A percentile compares a stretch with the other conserved stretches of the same genome.
Evolutionary conservation across 2,113 vertebrate genomes (phyloP).

Genomic region (Danio rerio): GRCz12tu NC_133178.1:10444001-10444500

Average conservation of each 20-base stretch:
- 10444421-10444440: constrained; percentile 54
- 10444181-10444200: too few relatives aligned
- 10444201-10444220: background rate
- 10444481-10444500: constrained; percentile 31
- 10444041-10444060: too few relatives aligned
- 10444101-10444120: too few relatives aligned
- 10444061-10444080: too few relatives aligned
- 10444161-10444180: too few relatives aligned
- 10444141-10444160: too few relatives aligned
- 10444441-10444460: background rate
- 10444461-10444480: constrained; percentile 26
- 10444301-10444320: constrained; percentile 8
- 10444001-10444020: too few relatives aligned
- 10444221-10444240: constrained; percentile 18
- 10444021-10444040: too few relatives aligned
- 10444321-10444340: constrained; percentile 27
- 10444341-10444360: background rate
- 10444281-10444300: constrained; percentile 8
- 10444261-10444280: background rate
- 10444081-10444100: too few relatives aligned
- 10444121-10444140: too few relatives aligned
- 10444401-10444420: constrained; percentile 70
- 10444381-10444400: constrained; percentile 66
- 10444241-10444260: background rate
- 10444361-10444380: constrained; percentile 61